Percentiles rank a stretch among this genome's conserved stretches.
Evolutionary conservation across 2,888 invertebrate genomes (phyloP).

Genomic region (Pristionchus entomophagus): DNA sequence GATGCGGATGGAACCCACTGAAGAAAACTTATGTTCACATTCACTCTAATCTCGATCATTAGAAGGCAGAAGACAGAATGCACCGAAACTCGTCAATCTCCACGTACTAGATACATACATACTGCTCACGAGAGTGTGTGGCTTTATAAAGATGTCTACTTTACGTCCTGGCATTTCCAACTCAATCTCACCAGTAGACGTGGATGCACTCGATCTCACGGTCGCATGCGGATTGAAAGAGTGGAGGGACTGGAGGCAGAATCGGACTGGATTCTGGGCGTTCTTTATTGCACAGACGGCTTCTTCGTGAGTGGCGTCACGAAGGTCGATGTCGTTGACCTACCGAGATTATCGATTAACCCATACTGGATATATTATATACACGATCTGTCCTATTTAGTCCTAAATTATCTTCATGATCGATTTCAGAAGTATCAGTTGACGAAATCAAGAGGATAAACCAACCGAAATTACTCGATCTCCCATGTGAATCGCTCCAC

Average conservation of each 20-base stretch:
- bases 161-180: too few relatives aligned
- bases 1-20: conserved; percentile 60
- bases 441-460: too few relatives aligned
- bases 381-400: background rate
- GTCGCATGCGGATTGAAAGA: conserved; percentile 63
- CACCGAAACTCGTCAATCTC: too few relatives aligned
- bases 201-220: conserved; percentile 58
- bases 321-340: conserved; percentile 91
- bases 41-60: too few relatives aligned
- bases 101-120: too few relatives aligned
- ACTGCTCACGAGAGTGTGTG: too few relatives aligned
- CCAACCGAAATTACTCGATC: conserved; percentile 79
- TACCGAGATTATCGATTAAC: conserved; percentile 59
- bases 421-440: background rate
- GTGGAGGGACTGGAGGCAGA: conserved; percentile 88
- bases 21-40: background rate
- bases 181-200: conserved; percentile 55
- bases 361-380: background rate
- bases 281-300: conserved; percentile 95
- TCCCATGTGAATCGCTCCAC: conserved; percentile 82
- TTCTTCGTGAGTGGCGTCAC: conserved; percentile 91
- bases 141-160: too few relatives aligned
- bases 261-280: conserved; percentile 89
- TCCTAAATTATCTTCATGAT: too few relatives aligned
- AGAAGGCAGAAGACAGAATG: too few relatives aligned